A percentile compares a stretch with the other conserved stretches of the same genome.
Conservation (phyloP, 2,113 vertebrate species). For the Upupa epops region DNA sequence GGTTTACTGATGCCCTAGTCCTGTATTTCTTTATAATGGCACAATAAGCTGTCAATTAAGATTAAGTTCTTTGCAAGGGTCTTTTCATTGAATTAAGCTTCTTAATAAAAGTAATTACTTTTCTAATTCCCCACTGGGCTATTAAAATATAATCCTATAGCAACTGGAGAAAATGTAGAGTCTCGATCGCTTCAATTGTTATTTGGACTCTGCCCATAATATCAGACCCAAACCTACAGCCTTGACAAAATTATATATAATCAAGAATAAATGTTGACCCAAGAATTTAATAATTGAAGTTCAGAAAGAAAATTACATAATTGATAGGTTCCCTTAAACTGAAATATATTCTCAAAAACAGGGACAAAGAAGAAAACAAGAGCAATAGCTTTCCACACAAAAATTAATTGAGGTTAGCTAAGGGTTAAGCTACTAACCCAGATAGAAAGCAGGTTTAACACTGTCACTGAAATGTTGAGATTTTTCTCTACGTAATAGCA, state of each 20-base stretch:
- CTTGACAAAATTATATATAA: background rate
- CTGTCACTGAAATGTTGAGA: background rate
- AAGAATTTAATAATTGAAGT: background rate
- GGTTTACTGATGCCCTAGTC: background rate
- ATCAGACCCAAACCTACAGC: background rate
- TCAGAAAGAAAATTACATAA: background rate
- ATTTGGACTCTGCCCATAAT: background rate
- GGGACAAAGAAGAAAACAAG: background rate
- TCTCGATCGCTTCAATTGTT: background rate
- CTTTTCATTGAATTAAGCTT: constrained; percentile 42
- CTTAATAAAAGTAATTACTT: constrained; percentile 53
- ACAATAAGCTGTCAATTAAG: constrained; percentile 8
- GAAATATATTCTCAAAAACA: background rate
- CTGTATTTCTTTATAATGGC: background rate
- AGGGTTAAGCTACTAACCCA: background rate
- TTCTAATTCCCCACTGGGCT: background rate
- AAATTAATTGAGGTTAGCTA: background rate
- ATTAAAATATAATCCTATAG: background rate
- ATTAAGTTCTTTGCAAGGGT: constrained; percentile 18
- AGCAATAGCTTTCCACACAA: background rate
- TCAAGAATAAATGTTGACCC: background rate
- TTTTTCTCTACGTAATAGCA: background rate
- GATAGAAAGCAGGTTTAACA: background rate
- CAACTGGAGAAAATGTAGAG: background rate
- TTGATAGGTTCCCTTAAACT: background rate